These are phyloP conservation scores for Lithophane leautieri DNA, from an alignment of 2,888 invertebrate genomes.

Conservation along the genomic window DNA sequence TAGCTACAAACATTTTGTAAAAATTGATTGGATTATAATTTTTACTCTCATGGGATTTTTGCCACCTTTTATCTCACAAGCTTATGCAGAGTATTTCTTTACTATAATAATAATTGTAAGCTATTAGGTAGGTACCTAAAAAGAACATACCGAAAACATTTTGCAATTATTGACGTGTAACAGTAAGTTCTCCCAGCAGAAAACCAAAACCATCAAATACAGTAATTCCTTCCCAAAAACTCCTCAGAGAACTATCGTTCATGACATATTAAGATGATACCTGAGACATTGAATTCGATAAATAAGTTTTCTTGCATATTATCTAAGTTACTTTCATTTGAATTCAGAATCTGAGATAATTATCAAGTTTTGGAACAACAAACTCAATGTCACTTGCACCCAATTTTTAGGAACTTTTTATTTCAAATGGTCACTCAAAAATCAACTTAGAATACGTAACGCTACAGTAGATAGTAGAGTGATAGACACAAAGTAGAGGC, in stretches of 20 bases:
- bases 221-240: slow-evolving; percentile 23
- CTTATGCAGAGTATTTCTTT: not conserved
- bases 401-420: too few species aligned
- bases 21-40: not conserved
- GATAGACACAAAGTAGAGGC: too few species aligned
- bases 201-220: slow-evolving; percentile 20
- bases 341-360: not conserved
- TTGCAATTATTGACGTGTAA: too few species aligned
- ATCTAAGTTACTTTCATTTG: not conserved
- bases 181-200: not conserved
- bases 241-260: slow-evolving; percentile 26
- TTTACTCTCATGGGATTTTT: not conserved
- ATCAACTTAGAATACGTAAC: not conserved
- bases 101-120: not conserved
- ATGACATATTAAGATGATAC: slow-evolving; percentile 23
- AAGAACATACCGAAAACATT: not conserved
- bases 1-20: not conserved
- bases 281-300: slow-evolving; percentile 28
- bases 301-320: slow-evolving; percentile 9
- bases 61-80: not conserved
- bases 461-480: not conserved
- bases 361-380: not conserved
- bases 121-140: not conserved
- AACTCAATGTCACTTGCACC: not conserved
- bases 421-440: not conserved